phyloP scores from a whole-genome alignment of 2,113 vertebrate species.

The Corvus hawaiiensis region DNA sequence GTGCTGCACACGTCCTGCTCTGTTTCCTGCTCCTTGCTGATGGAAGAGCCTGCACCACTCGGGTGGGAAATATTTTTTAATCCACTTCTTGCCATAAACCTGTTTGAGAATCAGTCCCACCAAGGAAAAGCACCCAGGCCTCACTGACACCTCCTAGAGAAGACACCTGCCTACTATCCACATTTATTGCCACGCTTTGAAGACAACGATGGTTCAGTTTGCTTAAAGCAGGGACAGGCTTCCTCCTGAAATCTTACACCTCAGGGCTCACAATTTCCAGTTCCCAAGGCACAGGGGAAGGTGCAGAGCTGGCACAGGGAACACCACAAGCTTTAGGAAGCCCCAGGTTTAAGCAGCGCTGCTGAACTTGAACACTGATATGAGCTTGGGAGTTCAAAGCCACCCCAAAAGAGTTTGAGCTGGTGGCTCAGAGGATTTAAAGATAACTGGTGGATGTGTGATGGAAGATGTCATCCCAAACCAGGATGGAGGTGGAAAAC shows the following conservation, averaged over 20 bases:
- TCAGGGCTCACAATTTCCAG: not conserved
- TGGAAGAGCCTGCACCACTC: accelerated
- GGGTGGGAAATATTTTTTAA: not conserved
- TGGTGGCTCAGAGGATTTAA: not conserved
- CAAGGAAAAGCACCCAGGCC: not conserved
- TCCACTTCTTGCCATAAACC: not conserved
- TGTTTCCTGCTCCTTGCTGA: not conserved
- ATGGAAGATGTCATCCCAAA: not conserved
- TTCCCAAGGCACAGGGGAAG: not conserved
- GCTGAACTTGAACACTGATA: not conserved
- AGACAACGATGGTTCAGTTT: accelerated
- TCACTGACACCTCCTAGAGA: not conserved
- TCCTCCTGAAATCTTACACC: not conserved
- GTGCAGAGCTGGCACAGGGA: not conserved
- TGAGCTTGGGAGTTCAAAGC: not conserved
- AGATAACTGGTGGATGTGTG: not conserved
- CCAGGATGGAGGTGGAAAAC: not conserved
- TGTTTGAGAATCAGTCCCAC: not conserved
- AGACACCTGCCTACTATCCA: accelerated
- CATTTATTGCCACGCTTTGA: not conserved
- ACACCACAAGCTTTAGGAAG: not conserved
- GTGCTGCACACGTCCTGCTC: accelerated
- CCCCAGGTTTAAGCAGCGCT: not conserved
- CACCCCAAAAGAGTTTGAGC: not conserved
- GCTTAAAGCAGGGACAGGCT: not conserved